Evolutionary conservation across 2,113 vertebrate genomes (phyloP), one percentile per base, ranked within the genome.

Genomic region (Excalfactoria chinensis): DNA sequence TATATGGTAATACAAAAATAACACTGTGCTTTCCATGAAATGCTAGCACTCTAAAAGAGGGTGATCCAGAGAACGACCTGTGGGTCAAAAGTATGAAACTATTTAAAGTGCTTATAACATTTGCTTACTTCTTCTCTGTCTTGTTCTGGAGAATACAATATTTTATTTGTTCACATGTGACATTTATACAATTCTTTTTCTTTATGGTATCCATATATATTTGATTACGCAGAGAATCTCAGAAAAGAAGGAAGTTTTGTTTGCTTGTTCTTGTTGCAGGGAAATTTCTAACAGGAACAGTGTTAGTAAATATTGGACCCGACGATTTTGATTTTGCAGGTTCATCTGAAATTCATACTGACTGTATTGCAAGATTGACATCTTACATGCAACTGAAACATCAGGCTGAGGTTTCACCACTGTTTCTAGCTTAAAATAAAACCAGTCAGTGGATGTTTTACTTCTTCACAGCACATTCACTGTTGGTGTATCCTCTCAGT

Each of bases 1-100:
- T 75, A 41, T 35, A 34, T 40, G 46, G 25, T 70, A 86, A 87
- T 93, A 81, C 26, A 90, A 89, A 95, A 93, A 72, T 59, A 87
- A 86, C 16, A 55, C 30, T 11, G 21, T 85, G 28, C 93, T 92
- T 84, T 84, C 66, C 34, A 13, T 92, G 51, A 72, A 89, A 81
- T 64, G 40, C n/a, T 69, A 44, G 26, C 37, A 6, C 7, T 68
- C n/a, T 70, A 55, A 13, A 72, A 60, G 62, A 51, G 14, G 19
- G 41, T 53, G 51, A 72, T 75, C 46, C 28, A 89, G 77, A 16
- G 15, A 69, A n/a, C 56, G 51, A 80, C 10, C 44, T 18, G 6
- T 44, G 75, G 87, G 28, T 41, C 37, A 23, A 64, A 49, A 35
- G n/a, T 53, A 23, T 30, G 41, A 79, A 89, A 64, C 51, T 53